Base-by-base conservation (phyloP, 2,797 vertebrate species). In the Sebastes kiyomatsui region DNA sequence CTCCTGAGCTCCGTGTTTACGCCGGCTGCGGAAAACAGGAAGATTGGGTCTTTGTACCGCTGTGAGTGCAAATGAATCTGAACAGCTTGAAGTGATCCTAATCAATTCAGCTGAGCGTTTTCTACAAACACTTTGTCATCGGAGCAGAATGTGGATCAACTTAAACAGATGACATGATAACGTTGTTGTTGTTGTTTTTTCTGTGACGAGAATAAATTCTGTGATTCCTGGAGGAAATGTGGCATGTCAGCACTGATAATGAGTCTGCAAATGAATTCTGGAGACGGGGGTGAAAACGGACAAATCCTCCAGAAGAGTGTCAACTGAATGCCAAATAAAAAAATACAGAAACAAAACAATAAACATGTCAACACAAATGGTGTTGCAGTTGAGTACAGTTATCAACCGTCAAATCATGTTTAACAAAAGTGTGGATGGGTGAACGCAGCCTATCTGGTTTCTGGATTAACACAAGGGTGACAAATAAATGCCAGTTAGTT, bases 61-160 rank as follows among this genome's bases (percentile, higher is more conserved):
- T 58, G 28, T 18, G 64, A 69, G 62, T 18, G 71, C 67, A 86
- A 87, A 87, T 76, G n/a, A 79, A 83, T 77, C 14, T 2, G 23
- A 81, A 71, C 81, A 67, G 83, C 55, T 28, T 69, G 62, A 81
- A 67, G 67, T 79, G 77, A 82, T 80, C 42, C 77, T 59, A 61
- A 83, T 90, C 80, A 85, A 68, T 82, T 71, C 32, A 4, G 61
- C 62, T 1, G 4, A 75, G 32, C 23, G 59, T 75, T 84, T 80
- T 68, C 61, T 0, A 16, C 62, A 54, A 78, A 54, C 28, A n/a
- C 35, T 1, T 32, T 5, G 66, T 49, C 23, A 28, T 65, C 42
- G 9, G 13, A 1, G 58, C n/a, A 74, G 22, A 65, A 65, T 61
- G 72, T 7, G 11, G 25, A 80, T 33, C 12, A 9, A 72, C n/a